phyloP scores from a whole-genome alignment of 2,797 vertebrate genomes.

The Melanotaenia boesemani region DNA sequence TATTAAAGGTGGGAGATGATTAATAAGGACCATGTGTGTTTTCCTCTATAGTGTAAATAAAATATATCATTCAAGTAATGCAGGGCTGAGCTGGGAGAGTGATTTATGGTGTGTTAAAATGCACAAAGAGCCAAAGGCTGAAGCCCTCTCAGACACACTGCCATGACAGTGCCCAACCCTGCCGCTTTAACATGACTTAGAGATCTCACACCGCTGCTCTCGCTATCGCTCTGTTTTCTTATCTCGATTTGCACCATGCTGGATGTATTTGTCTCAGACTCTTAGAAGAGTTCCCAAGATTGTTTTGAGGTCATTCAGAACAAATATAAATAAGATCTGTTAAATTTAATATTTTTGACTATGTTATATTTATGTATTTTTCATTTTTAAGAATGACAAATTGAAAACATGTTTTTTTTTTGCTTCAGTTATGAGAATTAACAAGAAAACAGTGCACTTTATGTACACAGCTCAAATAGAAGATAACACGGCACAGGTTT shows the following conservation, averaged over 20 bases:
- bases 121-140: constrained; percentile 87
- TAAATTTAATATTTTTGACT: constrained; percentile 25
- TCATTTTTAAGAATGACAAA: constrained; percentile 19
- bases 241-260: constrained; percentile 67
- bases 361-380: constrained; percentile 32
- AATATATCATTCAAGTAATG: constrained; percentile 92
- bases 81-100: constrained; percentile 83
- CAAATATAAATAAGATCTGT: constrained; percentile 57
- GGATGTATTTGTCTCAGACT: constrained; percentile 79
- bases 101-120: constrained; percentile 89
- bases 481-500: constrained; percentile 9
- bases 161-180: constrained; percentile 84
- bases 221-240: constrained; percentile 69
- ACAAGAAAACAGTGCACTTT: background rate
- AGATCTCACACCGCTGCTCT: constrained; percentile 75
- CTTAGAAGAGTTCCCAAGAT: constrained; percentile 72
- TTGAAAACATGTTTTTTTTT: constrained; percentile 10
- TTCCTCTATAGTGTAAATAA: constrained; percentile 92
- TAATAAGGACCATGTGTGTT: constrained; percentile 90
- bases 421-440: background rate
- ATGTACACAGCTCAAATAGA: constrained; percentile 16
- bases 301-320: constrained; percentile 76
- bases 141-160: constrained; percentile 82
- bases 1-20: constrained; percentile 92
- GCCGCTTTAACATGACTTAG: constrained; percentile 72